Evolutionary conservation across 2,888 invertebrate species (phyloP).

Genomic region (Odontocolon sp.): DNA sequence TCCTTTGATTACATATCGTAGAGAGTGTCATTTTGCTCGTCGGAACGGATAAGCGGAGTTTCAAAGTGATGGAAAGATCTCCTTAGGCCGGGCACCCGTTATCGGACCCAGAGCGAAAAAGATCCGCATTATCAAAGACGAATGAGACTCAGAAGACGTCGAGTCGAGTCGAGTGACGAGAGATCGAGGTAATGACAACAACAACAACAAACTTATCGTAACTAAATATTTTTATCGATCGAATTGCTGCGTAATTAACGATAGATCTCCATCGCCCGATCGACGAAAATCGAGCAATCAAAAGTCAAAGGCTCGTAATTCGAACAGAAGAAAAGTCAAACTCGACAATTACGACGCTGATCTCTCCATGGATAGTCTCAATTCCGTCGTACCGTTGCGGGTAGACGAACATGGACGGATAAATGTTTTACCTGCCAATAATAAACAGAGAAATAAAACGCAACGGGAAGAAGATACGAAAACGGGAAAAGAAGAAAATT

Average conservation of each 20-base stretch:
- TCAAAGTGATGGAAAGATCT: slow-evolving; percentile 72
- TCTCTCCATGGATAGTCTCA: slow-evolving; percentile 77
- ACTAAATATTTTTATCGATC: background rate
- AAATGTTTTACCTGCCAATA: slow-evolving; percentile 75
- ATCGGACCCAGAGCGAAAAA: slow-evolving; percentile 94
- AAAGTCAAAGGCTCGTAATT: slow-evolving; percentile 70
- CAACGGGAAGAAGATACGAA: slow-evolving; percentile 67
- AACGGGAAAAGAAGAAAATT: slow-evolving; percentile 65
- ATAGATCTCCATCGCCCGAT: slow-evolving; percentile 76
- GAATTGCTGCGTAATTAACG: background rate
- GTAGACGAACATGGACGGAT: slow-evolving; percentile 83
- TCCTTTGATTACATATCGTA: slow-evolving; percentile 3
- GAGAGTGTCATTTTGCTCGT: slow-evolving; percentile 20
- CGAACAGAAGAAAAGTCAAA: slow-evolving; percentile 68
- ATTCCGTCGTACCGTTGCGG: slow-evolving; percentile 81
- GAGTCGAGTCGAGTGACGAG: slow-evolving; percentile 81
- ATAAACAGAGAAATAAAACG: slow-evolving; percentile 44
- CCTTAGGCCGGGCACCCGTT: slow-evolving; percentile 87
- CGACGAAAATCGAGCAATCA: slow-evolving; percentile 69
- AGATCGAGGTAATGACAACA: slow-evolving; percentile 73
- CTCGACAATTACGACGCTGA: slow-evolving; percentile 76
- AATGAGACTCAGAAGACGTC: slow-evolving; percentile 85
- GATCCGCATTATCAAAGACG: slow-evolving; percentile 91
- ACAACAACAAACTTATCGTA: slow-evolving; percentile 11
- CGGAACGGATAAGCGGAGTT: slow-evolving; percentile 58